Base-by-base conservation (phyloP, 37 sponge, comb jelly and placozoan species). In the Crambe crambe region DNA sequence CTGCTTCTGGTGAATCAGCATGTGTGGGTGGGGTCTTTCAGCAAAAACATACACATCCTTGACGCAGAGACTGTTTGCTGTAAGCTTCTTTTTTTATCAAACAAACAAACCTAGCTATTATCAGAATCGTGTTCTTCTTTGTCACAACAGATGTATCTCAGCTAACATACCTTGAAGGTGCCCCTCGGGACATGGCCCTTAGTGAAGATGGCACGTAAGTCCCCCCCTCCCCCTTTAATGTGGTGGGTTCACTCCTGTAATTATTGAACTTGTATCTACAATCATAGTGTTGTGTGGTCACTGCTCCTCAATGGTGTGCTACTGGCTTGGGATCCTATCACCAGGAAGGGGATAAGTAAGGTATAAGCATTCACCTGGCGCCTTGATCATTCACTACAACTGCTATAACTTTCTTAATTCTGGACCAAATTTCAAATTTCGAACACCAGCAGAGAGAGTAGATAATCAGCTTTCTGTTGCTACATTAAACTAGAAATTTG, bases 11-110 rank as follows among this genome's bases (percentile, higher is more conserved):
- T 92, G 27, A 81, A 61, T 56, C 77, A 84, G 26, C 60, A 75
- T 54, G 93, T 92, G 54, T 92, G 93, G 93, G 93, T 82, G 59
- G 88, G 85, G 10, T 83, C 81, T 23, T 80, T 85, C 84, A 76
- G 73, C 54, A 80, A 65, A 32, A 92, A 82, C 39, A 92, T 92
- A 21, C 89, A 92, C 66, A 92, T 92, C 56, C 78, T 92, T 41
- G 88, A 88, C 64, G 84, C 78, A 5, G 89, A 87, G 65, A 88
- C 89, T 2, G 78, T 86, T 37, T 85, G 85, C 54, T 79, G 93
- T 92, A 61, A 84, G 93, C 76, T 17, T 6, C 26, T 78, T 29
- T 17, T 65, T 18, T 36, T 68, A n/a, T n/a, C 18, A 54, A 20
- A 18, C 18, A 18, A 12, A 54, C 18, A 54, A 54, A 54, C 56